Base-by-base conservation (phyloP, 2,888 invertebrate genomes). In the Ditylenchus weischeri region DNA sequence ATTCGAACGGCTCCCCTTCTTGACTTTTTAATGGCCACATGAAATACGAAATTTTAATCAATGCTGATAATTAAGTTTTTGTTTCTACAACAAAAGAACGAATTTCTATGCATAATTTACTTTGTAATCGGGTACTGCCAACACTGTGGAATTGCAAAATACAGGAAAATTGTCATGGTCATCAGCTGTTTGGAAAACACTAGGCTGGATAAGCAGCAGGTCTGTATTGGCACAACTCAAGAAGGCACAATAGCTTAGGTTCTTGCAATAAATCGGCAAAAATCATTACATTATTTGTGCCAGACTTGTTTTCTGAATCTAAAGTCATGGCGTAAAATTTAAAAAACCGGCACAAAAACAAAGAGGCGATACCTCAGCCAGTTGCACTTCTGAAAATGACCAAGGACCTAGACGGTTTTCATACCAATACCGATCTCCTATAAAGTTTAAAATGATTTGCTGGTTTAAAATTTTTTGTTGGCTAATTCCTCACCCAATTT, bases 341-440 rank as follows among this genome's bases (percentile, higher is more conserved):
- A 8, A 38, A 38, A 11, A 38, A 38, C 38, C 38, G 29, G 29
- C 29, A 29, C 5, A 5, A 29, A 29, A 29, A 29, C 3, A 29
- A 29, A 29, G 29, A 29, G 5, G 29, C 3, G 15, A 43, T 43
- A 43, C 43, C 43, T 83, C 78, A 38, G 70, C 66, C 63, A 83
- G 66, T 69, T 83, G 83, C 19, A 73, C 72, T 15, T 75, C 75
- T n/a, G 72, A 76, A 66, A 83, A 82, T 0, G 80, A 75, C 8
- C 83, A 81, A 48, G 78, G 75, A 13, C 72, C 65, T 79, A 83
- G 73, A 76, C 79, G 51, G 75, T 83, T 83, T 62, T 79, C 82
- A 68, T 63, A 89, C 84, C 81, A 81, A 72, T 79, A 80, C 15
- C 81, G 78, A 69, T 81, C 81, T 7, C 77, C 79, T 57, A 76